A percentile compares a stretch with the other conserved stretches of the same genome.
These are phyloP conservation scores for Scelioninae gen. 2 DNA, from an alignment of 2,888 invertebrate genomes.

Conservation along the genomic window DNA sequence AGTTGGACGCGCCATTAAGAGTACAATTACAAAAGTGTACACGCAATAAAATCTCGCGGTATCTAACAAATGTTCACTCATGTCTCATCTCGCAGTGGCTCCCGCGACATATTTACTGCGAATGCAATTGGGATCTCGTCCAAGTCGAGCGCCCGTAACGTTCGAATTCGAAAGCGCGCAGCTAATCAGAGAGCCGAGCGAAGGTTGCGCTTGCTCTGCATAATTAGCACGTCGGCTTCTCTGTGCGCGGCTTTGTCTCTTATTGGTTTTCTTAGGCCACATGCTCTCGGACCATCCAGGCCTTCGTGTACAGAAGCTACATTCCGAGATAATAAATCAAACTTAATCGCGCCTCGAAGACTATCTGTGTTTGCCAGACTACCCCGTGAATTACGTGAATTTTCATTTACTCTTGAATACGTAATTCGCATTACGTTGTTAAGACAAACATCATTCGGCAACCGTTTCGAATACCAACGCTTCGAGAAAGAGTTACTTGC, in stretches of 20 bases:
- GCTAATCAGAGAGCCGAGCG: conserved; percentile 58
- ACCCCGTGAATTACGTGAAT: conserved; percentile 54
- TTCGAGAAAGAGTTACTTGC: too few species aligned
- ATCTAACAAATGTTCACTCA: conserved; percentile 69
- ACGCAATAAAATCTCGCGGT: conserved; percentile 74
- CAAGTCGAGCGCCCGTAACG: conserved; percentile 68
- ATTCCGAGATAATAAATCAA: conserved; percentile 68
- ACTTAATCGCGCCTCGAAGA: conserved; percentile 68
- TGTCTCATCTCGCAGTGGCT: conserved; percentile 64
- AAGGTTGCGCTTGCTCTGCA: conserved; percentile 62
- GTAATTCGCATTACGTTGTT: conserved; percentile 34
- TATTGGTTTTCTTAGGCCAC: conserved; percentile 55
- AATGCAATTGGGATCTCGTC: conserved; percentile 73
- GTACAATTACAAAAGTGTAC: conserved; percentile 71
- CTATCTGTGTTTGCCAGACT: conserved; percentile 59
- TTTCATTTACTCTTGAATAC: conserved; percentile 47
- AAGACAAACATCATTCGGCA: conserved; percentile 25
- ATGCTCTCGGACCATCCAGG: conserved; percentile 46
- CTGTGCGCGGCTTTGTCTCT: conserved; percentile 62
- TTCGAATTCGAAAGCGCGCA: conserved; percentile 54
- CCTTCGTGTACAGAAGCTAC: conserved; percentile 55
- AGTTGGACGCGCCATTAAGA: conserved; percentile 68
- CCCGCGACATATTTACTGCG: conserved; percentile 71
- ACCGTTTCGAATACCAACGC: conserved; percentile 10
- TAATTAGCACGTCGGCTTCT: conserved; percentile 67